Evolutionary conservation across 2,888 invertebrate species (phyloP), one percentile per base, ranked within the genome.

Genomic region (Pterostichus madidus): DNA sequence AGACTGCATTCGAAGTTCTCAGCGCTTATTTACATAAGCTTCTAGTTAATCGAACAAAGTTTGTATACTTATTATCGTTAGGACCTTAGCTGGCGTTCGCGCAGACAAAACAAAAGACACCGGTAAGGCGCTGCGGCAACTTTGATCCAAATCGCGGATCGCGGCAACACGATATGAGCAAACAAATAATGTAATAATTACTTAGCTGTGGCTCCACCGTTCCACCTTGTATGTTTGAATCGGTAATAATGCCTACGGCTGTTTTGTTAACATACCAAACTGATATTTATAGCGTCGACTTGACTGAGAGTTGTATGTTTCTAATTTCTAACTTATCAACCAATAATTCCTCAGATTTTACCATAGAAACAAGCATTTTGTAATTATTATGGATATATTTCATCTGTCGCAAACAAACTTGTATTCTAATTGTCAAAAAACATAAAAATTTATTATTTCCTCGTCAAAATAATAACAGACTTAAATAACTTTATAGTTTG

Each of bases 41-140:
- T 73, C 49, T 73, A 73, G 73, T 73, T 73, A 49, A 73, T 73
- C 73, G 73, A 73, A 73, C 73, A 73, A 73, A 73, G 17, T 73
- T 73, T 46, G 73, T 49, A 73, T 73, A 49, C 73, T 73, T 73
- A 73, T 73, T 49, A 73, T 73, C 46, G 73, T 73, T 73, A 68
- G 35, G 64, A 15, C 64, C 64, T 68, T 68, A 68, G 35, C 24
- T 24, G 24, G 24, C 64, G 61, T 68, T 68, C 39, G 24, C n/a
- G 39, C 39, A 35, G 39, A 39, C 64, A 68, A 68, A 68, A 68
- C 64, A 68, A 68, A 68, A 68, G 61, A 61, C 32, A 61, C 32
- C 5, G 31, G 32, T 24, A 61, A 61, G 64, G 35, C 39, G 39
- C 64, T 68, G 35, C 64, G 32, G 39, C 39, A 68, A 68, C 64